Conservation (phyloP, 2,113 vertebrate genomes). For the Lagopus leucura region DNA sequence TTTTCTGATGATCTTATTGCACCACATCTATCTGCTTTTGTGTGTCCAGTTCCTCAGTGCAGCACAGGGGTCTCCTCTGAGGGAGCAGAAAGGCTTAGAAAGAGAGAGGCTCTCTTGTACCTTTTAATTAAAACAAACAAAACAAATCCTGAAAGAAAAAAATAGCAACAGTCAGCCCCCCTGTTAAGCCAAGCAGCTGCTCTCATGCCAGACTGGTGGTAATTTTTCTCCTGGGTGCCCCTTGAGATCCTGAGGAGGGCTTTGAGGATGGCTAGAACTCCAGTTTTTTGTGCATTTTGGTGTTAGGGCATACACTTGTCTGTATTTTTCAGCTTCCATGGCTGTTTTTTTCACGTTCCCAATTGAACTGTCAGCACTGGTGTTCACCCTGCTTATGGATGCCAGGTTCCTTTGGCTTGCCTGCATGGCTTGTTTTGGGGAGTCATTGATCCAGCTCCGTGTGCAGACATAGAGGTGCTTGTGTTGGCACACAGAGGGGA, state of each 20-base stretch:
- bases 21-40: not conserved
- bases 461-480: fast-evolving
- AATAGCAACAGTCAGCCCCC: not conserved
- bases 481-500: fast-evolving
- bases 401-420: not conserved
- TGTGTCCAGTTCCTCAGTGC: not conserved
- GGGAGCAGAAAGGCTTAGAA: not conserved
- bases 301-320: not conserved
- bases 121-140: not conserved
- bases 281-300: not conserved
- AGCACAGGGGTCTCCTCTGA: not conserved
- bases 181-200: not conserved
- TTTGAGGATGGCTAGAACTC: not conserved
- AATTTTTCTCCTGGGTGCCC: not conserved
- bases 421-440: not conserved
- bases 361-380: not conserved
- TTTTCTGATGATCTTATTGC: not conserved
- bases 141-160: not conserved
- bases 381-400: not conserved
- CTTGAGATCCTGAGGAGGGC: fast-evolving
- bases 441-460: not conserved
- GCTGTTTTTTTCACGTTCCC: not conserved
- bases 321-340: not conserved
- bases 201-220: not conserved
- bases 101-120: not conserved